Evolutionary conservation across 1,140 invertebrate species (phyloP).

Genomic region (Drosophila biarmipes): DNA sequence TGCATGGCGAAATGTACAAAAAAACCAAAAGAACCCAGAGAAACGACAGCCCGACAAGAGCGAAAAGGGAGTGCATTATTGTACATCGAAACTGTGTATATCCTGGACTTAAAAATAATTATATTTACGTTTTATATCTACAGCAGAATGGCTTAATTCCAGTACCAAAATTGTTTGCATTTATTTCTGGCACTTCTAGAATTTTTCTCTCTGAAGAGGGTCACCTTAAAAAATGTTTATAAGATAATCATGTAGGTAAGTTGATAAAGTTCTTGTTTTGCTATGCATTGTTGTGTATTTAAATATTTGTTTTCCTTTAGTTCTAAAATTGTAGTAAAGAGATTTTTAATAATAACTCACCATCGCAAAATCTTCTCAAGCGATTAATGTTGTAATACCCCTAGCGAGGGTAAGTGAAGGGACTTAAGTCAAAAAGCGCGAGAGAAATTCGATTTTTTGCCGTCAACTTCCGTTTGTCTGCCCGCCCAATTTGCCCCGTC

Average conservation of each 20-base stretch:
- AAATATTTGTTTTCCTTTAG: too few species aligned
- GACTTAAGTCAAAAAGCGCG: constrained; percentile 9
- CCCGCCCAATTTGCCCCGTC: constrained; percentile 42
- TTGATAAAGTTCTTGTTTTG: too few species aligned
- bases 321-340: background rate
- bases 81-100: constrained; percentile 17
- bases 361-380: background rate
- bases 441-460: constrained; percentile 71
- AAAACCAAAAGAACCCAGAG: constrained; percentile 8
- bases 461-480: constrained; percentile 68
- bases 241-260: too few species aligned
- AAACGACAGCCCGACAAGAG: constrained; percentile 7
- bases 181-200: background rate
- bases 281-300: background rate
- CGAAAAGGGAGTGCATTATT: constrained; percentile 20
- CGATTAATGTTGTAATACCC: background rate
- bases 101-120: constrained; percentile 26
- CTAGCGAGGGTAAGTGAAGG: constrained; percentile 1
- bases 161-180: background rate
- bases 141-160: constrained; percentile 9
- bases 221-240: too few species aligned
- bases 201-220: too few species aligned
- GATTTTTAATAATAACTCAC: background rate
- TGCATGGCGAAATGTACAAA: constrained; percentile 66
- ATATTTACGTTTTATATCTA: constrained; percentile 6